Base-by-base conservation (phyloP, 2,113 vertebrate genomes). In the Willisornis vidua region DNA sequence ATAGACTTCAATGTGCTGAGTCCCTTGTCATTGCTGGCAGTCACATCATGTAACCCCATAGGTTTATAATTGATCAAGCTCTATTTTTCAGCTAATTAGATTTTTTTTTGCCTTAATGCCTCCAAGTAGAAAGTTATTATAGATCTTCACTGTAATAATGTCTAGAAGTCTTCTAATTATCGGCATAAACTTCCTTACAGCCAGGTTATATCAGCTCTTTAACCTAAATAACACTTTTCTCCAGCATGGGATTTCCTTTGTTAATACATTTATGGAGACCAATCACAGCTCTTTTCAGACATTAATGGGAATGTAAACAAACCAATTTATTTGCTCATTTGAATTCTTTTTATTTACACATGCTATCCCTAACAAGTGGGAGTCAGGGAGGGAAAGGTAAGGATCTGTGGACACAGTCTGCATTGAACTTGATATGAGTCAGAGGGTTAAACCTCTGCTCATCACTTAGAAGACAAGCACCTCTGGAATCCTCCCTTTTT, bases 61-160 rank as follows among this genome's bases (percentile, higher is more conserved):
- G 79, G 92, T 93, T 90, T 80, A 71, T 46, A 94, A 83, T 14
- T 74, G 54, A 90, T 88, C 86, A 89, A 93, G 55, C 6, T 84
- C 90, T 51, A 81, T 90, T 95, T 92, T 90, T 84, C 72, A 93
- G 57, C 72, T 94, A 95, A 95, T 97, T 95, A 86, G 90, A 71
- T 74, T 87, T 89, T 88, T 84, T 82, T 87, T 91, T 79, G 4
- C 35, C 10, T 76, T 88, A 90, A 89, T 97, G 79, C 86, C 83
- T 95, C 55, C 79, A 93, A 94, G 72, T 90, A 90, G 90, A 81
- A 95, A 88, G 29, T 43, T 90, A 90, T 90, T 95, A 59, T 20
- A 63, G 49, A 43, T 71, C 55, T 63, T 92, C 76, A 46, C 57
- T 51, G 43, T 72, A 92, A 58, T 95, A 71, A 83, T 57, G 13